Conservation (phyloP, 2,888 invertebrate species). For the Troilus luridus region DNA sequence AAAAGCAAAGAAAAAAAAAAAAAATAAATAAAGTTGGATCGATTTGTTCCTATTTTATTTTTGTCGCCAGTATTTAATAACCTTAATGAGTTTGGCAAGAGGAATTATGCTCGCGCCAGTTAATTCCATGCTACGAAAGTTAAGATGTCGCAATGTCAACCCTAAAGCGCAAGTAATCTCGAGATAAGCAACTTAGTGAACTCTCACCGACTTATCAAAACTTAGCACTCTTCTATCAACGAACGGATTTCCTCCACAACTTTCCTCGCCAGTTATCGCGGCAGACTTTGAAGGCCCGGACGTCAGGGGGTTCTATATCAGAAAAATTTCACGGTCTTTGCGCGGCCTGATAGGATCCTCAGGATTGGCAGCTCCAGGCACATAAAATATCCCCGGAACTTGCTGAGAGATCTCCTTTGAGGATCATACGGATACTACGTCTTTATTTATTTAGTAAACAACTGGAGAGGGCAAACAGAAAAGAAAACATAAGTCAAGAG, state of each 20-base stretch:
- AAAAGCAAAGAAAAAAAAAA: too few relatives aligned
- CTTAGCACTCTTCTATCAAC: slow-evolving; percentile 43
- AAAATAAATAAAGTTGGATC: not conserved
- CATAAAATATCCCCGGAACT: not conserved
- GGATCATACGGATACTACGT: not conserved
- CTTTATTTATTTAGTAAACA: not conserved
- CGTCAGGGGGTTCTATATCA: not conserved
- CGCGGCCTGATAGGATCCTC: not conserved
- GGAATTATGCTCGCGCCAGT: not conserved
- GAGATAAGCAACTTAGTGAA: slow-evolving; percentile 39
- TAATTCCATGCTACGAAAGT: slow-evolving; percentile 13
- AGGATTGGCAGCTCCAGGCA: not conserved
- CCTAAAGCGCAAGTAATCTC: slow-evolving; percentile 13
- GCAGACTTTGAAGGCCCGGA: not conserved
- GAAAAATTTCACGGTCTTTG: slow-evolving; percentile 24
- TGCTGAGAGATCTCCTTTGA: not conserved
- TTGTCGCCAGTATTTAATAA: not conserved
- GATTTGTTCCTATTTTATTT: not conserved
- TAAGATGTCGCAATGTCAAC: slow-evolving; percentile 14
- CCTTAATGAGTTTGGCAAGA: not conserved
- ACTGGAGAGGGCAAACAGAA: not conserved
- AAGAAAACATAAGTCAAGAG: not conserved
- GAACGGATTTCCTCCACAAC: slow-evolving; percentile 34
- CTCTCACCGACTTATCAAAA: slow-evolving; percentile 35
- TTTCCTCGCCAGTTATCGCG: slow-evolving; percentile 17